Base-by-base conservation (phyloP, 2,113 vertebrate species). In the Coracopsis vasa region DNA sequence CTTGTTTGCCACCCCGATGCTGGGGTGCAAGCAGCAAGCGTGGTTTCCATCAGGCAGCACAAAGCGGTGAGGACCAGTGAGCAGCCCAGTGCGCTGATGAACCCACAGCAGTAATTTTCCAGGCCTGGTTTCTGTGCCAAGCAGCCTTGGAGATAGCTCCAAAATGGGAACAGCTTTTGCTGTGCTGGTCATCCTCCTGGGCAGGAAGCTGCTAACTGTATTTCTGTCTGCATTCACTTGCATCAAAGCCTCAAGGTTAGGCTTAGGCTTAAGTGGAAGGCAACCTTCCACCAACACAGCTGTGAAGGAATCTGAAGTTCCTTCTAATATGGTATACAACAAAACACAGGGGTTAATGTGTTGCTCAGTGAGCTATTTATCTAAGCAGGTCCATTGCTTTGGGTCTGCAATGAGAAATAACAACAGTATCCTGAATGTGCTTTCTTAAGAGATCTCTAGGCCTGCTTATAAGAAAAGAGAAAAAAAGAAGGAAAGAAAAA, bases 151-250 rank as follows among this genome's bases (percentile, higher is more conserved):
- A 61, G 39, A 31, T 47, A 41, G 60, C 44, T 80, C 24, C 4
- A 1, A 45, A 60, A 44, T 1, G 1, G 39, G 9, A 50, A 53
- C 15, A 4, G 19, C 16, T 50, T 65, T 65, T 64, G 20, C 18
- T 3, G 1, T 28, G n/a, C 16, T 0, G 1, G 29, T 31, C 13
- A 3, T 42, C n/a, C n/a, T 35, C 11, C 54, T 64, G 54, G 21
- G 21, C 21, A 48, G 41, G 17, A 70, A 23, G 64, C 31, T 70
- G 56, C 54, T 77, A 72, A 31, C 7, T 21, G 10, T 42, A 6
- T 7, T 60, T 73, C n/a, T 79, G n/a, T 66, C 51, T 79, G 37
- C 4, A 10, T 67, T 39, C 23, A 2, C 25, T 78, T 42, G 11
- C 41, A 42, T 31, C 72, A 37, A 54, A 33, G 18, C 31, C 35